Conservation (phyloP, 2,888 invertebrate species). For the Acronicta aceris region DNA sequence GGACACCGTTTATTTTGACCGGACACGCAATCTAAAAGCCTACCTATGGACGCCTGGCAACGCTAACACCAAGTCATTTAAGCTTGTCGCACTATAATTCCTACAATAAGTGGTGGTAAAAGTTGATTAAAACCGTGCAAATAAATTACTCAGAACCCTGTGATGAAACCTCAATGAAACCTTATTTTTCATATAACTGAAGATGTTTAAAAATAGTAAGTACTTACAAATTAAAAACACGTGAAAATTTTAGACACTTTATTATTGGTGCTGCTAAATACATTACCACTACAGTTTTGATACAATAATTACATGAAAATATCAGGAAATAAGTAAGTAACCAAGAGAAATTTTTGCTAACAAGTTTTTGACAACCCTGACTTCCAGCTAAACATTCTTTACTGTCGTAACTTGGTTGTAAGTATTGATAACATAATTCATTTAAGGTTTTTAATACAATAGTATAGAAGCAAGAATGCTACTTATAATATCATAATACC, state of each 20-base stretch:
- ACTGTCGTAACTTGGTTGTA: background rate
- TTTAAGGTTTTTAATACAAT: background rate
- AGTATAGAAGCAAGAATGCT: slow-evolving; percentile 7
- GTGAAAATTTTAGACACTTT: slow-evolving; percentile 20
- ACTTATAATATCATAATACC: slow-evolving; percentile 8
- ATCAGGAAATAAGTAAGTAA: slow-evolving; percentile 14
- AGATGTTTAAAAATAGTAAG: no score
- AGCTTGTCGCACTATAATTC: no score
- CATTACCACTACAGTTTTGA: slow-evolving; percentile 42
- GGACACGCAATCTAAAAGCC: no score
- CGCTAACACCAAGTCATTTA: no score
- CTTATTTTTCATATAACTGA: no score
- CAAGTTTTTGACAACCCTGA: slow-evolving; percentile 40
- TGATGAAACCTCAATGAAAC: no score
- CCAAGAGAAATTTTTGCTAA: slow-evolving; percentile 8
- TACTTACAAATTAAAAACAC: background rate
- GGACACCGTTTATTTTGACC: no score
- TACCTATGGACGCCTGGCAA: no score
- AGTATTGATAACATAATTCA: background rate
- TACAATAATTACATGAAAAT: slow-evolving; percentile 32
- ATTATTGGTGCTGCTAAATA: slow-evolving; percentile 48
- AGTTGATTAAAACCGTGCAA: no score
- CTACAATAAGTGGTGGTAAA: no score
- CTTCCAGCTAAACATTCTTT: slow-evolving; percentile 30
- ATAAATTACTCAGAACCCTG: no score